These are phyloP conservation scores for western clawed frog (Xenopus tropicalis) DNA, from an alignment of 2,113 vertebrate genomes.

Conservation along the genomic window UCB_Xtro_10.0 CM004448.2:40901001-40901500, in stretches of 20 bases:
- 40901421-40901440: too few species aligned
- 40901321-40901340: background rate
- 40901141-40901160: background rate
- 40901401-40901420: too few species aligned
- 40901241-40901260: background rate
- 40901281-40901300: background rate
- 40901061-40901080: too few species aligned
- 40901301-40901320: background rate
- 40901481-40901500: too few species aligned
- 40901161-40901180: background rate
- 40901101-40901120: too few species aligned
- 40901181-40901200: constrained; percentile 7
- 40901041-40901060: too few species aligned
- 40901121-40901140: background rate
- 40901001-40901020: too few species aligned
- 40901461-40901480: too few species aligned
- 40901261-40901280: constrained; percentile 16
- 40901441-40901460: too few species aligned
- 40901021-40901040: too few species aligned
- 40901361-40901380: background rate
- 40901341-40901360: background rate
- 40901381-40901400: too few species aligned
- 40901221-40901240: constrained; percentile 27
- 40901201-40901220: constrained; percentile 20
- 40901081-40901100: too few species aligned